Conservation (phyloP, 2,113 vertebrate species). For the Pelecanus crispus region DNA sequence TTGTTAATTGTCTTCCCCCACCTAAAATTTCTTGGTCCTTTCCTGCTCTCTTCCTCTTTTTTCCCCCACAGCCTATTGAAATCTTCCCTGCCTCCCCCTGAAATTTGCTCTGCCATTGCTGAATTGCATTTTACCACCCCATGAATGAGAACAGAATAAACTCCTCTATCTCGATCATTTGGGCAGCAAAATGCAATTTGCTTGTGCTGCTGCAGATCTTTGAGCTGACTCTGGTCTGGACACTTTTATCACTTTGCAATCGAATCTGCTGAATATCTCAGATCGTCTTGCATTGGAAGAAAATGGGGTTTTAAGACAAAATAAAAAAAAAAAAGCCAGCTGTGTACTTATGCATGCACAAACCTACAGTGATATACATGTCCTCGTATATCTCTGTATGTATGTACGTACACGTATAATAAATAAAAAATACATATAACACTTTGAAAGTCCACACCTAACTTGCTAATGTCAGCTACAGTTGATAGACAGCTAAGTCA, state of each 20-base stretch:
- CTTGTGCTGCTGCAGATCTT: conserved; percentile 24
- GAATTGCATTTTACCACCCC: conserved; percentile 11
- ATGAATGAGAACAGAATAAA: conserved; percentile 19
- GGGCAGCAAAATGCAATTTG: conserved; percentile 38
- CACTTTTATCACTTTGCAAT: conserved; percentile 62
- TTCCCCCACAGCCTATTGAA: background rate
- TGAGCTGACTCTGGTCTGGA: conserved; percentile 15
- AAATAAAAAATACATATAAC: conserved; percentile 26
- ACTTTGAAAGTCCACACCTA: conserved; percentile 63
- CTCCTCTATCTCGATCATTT: conserved; percentile 39
- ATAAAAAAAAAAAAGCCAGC: background rate
- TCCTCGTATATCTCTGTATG: background rate
- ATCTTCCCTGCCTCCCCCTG: background rate
- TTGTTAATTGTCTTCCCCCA: background rate
- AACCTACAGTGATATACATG: background rate
- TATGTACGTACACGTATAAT: background rate
- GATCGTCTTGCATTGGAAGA: conserved; percentile 37
- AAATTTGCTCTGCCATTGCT: background rate
- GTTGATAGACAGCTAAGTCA: conserved; percentile 76
- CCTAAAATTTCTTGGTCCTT: background rate
- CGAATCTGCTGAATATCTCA: conserved; percentile 33
- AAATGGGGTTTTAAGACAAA: background rate
- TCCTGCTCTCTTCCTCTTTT: background rate
- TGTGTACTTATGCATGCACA: background rate
- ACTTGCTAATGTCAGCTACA: conserved; percentile 67